Base-by-base conservation (phyloP, 2,888 invertebrate genomes). In the Drosophila mimica region DNA sequence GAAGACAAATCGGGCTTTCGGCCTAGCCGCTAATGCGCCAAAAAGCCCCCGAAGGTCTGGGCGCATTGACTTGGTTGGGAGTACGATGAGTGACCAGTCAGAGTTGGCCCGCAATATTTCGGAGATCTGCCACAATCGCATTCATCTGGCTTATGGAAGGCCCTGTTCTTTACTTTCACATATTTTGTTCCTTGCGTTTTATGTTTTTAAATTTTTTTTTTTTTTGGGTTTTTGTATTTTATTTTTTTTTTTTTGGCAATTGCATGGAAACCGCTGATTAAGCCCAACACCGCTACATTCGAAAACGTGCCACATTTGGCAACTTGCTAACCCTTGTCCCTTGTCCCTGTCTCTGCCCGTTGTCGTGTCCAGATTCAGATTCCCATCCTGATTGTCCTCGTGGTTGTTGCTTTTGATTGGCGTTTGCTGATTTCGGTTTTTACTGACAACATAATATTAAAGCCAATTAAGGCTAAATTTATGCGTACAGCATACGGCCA, bases 391-490 rank as follows among this genome's bases (percentile, higher is more conserved):
- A 76, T 79, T 79, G 76, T 79, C 76, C 60, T 51, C 63, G 46
- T 57, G 53, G 70, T 68, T 82, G 86, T 72, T 78, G 73, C 82
- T 86, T 85, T 85, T 86, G 86, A 86, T 88, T 86, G 80, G 80
- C 77, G 83, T 86, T 73, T 75, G 69, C 69, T 78, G 80, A 80
- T 81, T 81, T 80, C 70, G 66, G 66, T 60, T 67, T 74, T 81
- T 66, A 76, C 89, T 85, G 88, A 87, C 89, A 89, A 88, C 89
- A 89, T 89, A 90, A 89, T 89, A 89, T 89, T 89, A 89, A 82
- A 86, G 82, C 90, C 89, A 89, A 89, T 89, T 89, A 89, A 83
- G 88, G 89, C 75, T 83, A 89, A 90, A 89, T 89, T 89, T 89
- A 89, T 89, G 88, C 86, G 89, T 85, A 60, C 88, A 75, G 82